Evolutionary conservation across 2,888 invertebrate genomes (phyloP), one percentile per base, ranked within the genome.

Genomic region (Dione vanillae): DNA sequence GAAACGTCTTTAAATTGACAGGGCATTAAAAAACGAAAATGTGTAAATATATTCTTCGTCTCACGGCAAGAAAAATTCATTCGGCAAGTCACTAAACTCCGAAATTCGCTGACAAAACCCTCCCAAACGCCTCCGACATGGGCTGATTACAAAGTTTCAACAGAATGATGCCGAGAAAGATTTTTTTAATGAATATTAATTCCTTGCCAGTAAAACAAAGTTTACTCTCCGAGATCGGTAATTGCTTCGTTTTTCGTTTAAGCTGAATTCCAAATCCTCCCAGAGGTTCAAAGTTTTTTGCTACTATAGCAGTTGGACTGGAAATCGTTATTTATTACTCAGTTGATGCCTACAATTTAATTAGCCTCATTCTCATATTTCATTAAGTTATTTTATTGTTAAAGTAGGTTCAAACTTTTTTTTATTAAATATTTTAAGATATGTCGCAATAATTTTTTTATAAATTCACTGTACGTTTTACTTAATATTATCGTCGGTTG

Each of bases 111-210:
- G 92, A 89, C 87, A 83, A 82, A 78, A 78, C 78, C 74, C 74
- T 71, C 75, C 68, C 76, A 59, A 73, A 71, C 73, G 74, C 76
- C 73, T 74, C 65, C 67, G 72, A 74, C 76, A 85, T 79, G 76
- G 85, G 79, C 87, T 89, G 90, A 92, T 92, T 91, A 91, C 88
- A 86, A 92, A 92, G 89, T 92, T 92, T 87, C 85, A 86, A 83
- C 87, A 83, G 86, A 90, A 89, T 88, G 88, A 89, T 86, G 86
- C 81, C 85, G 86, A 82, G 86, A 86, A 87, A 89, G 88, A 90
- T 90, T 91, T 91, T 74, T 92, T 91, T 91, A 92, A 92, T 92
- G 93, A 91, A 92, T 92, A 92, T 92, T 92, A 92, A 92, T 92
- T 90, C 88, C 84, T 83, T 84, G 83, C 84, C 84, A 89, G 88